Conservation (phyloP, 2,888 invertebrate genomes). For the Habroteleia sp. region DNA sequence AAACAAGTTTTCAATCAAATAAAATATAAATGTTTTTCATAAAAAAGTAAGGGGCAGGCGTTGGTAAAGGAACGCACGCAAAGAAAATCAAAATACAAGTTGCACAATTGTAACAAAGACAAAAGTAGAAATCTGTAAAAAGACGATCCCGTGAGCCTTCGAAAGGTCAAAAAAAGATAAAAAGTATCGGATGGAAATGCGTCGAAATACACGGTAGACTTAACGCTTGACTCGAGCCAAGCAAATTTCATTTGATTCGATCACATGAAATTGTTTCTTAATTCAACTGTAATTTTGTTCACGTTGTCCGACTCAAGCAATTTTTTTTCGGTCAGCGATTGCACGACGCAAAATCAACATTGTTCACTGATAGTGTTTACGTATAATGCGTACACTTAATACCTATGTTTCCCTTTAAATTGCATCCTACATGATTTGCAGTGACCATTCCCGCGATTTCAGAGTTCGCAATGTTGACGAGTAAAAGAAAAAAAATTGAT, state of each 20-base stretch:
- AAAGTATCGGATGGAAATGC: slow-evolving; percentile 10
- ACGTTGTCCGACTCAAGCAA: slow-evolving; percentile 13
- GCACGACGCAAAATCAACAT: slow-evolving; percentile 15
- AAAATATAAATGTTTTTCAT: slow-evolving; percentile 5
- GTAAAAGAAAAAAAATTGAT: too few relatives aligned
- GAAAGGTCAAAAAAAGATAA: too few relatives aligned
- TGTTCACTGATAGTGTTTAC: slow-evolving; percentile 5
- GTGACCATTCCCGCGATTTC: slow-evolving; percentile 16
- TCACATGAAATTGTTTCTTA: slow-evolving; percentile 3
- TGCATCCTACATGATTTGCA: background rate
- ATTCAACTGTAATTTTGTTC: background rate
- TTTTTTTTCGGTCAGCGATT: slow-evolving; percentile 5
- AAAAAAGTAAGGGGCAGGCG: slow-evolving; percentile 1
- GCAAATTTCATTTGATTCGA: slow-evolving; percentile 14
- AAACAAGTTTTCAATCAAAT: background rate
- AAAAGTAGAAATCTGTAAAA: slow-evolving; percentile 8
- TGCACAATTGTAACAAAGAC: background rate
- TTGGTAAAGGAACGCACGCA: background rate
- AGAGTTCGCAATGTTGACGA: too few relatives aligned
- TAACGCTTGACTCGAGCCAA: slow-evolving; percentile 17
- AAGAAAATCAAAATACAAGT: background rate
- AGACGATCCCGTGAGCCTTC: background rate
- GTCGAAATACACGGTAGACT: slow-evolving; percentile 5
- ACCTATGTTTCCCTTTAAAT: background rate
- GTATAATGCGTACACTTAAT: slow-evolving; percentile 19